Percentiles rank a stretch among this genome's conserved stretches.
Conservation (phyloP, 2,888 invertebrate genomes). For the Epinotia bilunana region DNA sequence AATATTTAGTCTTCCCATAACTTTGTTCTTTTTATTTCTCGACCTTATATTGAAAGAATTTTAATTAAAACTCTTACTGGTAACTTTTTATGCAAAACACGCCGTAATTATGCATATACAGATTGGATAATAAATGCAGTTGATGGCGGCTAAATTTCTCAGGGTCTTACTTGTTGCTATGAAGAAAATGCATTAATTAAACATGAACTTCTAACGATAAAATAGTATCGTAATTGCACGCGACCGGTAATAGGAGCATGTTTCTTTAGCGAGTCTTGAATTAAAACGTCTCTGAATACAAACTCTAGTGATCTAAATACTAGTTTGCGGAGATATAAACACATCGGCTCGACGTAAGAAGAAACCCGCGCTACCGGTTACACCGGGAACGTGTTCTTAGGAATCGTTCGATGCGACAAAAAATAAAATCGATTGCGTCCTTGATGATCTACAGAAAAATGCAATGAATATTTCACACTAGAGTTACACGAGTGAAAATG, state of each 20-base stretch:
- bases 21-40: conserved; percentile 42
- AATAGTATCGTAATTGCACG: conserved; percentile 25
- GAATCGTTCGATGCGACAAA: conserved; percentile 50
- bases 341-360: conserved; percentile 48
- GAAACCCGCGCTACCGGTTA: conserved; percentile 64
- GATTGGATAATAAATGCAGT: conserved; percentile 10
- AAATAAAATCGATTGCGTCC: conserved; percentile 52
- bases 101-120: conserved; percentile 19
- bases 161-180: background rate
- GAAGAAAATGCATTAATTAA: conserved; percentile 25
- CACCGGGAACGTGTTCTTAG: conserved; percentile 52
- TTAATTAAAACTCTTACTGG: conserved; percentile 68
- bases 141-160: conserved; percentile 4
- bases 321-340: conserved; percentile 35
- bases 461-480: conserved; percentile 44
- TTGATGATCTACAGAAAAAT: conserved; percentile 50
- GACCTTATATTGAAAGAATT: conserved; percentile 68
- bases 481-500: background rate
- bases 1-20: conserved; percentile 36
- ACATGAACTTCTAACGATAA: conserved; percentile 21
- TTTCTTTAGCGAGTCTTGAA: conserved; percentile 7
- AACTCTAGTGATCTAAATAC: conserved; percentile 42
- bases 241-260: conserved; percentile 15
- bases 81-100: conserved; percentile 26
- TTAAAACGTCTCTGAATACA: conserved; percentile 33